These are phyloP conservation scores for Drepana falcataria DNA, from an alignment of 2,888 invertebrate species.

Conservation along the genomic window DNA sequence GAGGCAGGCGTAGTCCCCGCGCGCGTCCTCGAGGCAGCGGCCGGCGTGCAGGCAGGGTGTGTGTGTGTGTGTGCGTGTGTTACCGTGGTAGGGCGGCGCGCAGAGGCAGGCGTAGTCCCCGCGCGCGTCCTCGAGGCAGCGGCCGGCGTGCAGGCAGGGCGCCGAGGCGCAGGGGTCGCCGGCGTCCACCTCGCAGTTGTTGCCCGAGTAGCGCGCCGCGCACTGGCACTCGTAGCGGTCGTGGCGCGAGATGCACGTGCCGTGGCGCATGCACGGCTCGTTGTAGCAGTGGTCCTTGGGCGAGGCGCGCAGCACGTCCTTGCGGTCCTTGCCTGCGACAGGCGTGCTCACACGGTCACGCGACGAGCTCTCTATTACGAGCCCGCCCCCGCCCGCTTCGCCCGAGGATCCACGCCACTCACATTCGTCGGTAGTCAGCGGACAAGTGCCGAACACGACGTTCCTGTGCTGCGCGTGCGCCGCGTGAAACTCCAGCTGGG, in stretches of 20 bases:
- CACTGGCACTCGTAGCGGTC: conserved; percentile 92
- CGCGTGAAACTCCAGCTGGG: conserved; percentile 88
- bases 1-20: conserved; percentile 34
- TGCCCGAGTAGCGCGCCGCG: conserved; percentile 89
- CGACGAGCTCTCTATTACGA: no score
- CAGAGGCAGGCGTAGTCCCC: conserved; percentile 87
- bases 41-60: conserved; percentile 86
- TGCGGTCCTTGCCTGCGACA: conserved; percentile 65
- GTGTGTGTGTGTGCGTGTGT: conserved; percentile 57
- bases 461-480: conserved; percentile 81
- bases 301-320: conserved; percentile 75
- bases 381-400: no score
- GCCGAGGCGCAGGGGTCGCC: conserved; percentile 84
- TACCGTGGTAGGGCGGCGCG: conserved; percentile 81
- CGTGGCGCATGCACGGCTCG: conserved; percentile 91
- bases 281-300: conserved; percentile 85
- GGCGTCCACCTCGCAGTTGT: conserved; percentile 90
- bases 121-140: conserved; percentile 81
- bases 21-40: conserved; percentile 81
- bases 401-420: conserved; percentile 33
- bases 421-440: conserved; percentile 86
- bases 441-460: conserved; percentile 87
- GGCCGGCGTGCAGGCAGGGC: conserved; percentile 86
- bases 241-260: conserved; percentile 85
- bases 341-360: neutral